A percentile compares a stretch with the other conserved stretches of the same genome.
Evolutionary conservation across 2,888 invertebrate species (phyloP).

Genomic region (Aphodius granarius): DNA sequence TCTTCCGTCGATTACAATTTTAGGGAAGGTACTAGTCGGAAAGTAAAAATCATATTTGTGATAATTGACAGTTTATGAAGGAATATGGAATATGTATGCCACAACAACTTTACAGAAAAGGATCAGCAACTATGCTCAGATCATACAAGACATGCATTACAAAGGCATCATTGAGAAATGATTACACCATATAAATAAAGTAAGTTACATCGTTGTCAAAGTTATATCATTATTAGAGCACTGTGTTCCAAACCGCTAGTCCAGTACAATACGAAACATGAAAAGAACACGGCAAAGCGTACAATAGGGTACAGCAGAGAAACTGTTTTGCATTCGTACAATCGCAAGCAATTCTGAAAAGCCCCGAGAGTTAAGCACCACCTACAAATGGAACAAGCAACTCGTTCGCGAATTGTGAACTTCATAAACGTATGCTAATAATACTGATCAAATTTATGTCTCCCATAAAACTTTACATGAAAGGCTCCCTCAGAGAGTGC

Average conservation of each 20-base stretch:
- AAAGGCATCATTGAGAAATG: background rate
- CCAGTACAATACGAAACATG: background rate
- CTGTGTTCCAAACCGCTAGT: background rate
- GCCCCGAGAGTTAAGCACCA: conserved; percentile 25
- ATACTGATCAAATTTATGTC: conserved; percentile 39
- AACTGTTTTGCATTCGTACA: conserved; percentile 37
- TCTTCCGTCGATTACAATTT: no score
- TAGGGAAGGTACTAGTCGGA: no score
- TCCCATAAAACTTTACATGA: conserved; percentile 37
- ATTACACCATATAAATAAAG: background rate
- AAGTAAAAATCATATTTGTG: no score
- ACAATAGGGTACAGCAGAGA: background rate
- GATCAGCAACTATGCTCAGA: no score
- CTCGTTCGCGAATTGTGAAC: conserved; percentile 39
- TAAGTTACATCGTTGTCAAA: no score
- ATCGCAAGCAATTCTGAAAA: conserved; percentile 34
- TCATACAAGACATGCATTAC: background rate
- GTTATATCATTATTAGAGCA: background rate
- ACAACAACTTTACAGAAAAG: no score
- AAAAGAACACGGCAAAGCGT: background rate
- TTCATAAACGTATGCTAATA: conserved; percentile 41
- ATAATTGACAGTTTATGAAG: no score
- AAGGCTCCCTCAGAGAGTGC: conserved; percentile 31
- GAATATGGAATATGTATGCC: no score
- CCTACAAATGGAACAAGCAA: conserved; percentile 33